Percentiles rank a stretch among this genome's conserved stretches.
Evolutionary conservation across 2,113 vertebrate species (phyloP).

Genomic region (Penelope pileata): DNA sequence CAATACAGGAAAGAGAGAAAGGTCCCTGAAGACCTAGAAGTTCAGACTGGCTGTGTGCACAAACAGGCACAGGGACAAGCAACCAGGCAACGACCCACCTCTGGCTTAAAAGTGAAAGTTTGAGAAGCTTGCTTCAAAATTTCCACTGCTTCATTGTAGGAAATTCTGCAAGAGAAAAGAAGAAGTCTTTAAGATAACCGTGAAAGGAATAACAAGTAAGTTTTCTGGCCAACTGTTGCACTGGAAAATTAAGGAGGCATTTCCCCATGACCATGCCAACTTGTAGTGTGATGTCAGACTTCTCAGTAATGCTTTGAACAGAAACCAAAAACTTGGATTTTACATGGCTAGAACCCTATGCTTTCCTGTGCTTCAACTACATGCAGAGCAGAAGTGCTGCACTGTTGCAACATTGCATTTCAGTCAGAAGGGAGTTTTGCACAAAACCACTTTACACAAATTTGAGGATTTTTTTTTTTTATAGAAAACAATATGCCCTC

Average conservation of each 20-base stretch:
- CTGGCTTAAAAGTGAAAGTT: constrained; percentile 85
- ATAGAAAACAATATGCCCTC: background rate
- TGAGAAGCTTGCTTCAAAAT: constrained; percentile 83
- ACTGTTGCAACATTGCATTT: background rate
- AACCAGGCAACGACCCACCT: constrained; percentile 72
- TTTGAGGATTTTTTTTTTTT: background rate
- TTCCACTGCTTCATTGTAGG: constrained; percentile 91
- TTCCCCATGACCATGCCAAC: constrained; percentile 27
- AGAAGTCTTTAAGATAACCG: background rate
- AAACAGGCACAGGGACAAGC: background rate
- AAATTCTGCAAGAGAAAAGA: constrained; percentile 78
- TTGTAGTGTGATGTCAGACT: constrained; percentile 45
- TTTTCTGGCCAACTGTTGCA: background rate
- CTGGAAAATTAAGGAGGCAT: constrained; percentile 52
- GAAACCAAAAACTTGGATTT: constrained; percentile 14
- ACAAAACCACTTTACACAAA: background rate
- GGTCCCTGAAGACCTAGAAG: background rate
- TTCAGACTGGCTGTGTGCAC: background rate
- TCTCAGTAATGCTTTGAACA: constrained; percentile 42
- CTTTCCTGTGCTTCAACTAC: background rate
- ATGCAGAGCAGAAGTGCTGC: background rate
- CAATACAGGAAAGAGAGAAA: background rate
- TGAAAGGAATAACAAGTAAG: constrained; percentile 22
- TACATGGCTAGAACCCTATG: constrained; percentile 1
- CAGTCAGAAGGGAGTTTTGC: background rate